A percentile compares a stretch with the other conserved stretches of the same genome.
phyloP scores from a whole-genome alignment of 2,113 vertebrate genomes.

The Kryptolebias marmoratus region DNA sequence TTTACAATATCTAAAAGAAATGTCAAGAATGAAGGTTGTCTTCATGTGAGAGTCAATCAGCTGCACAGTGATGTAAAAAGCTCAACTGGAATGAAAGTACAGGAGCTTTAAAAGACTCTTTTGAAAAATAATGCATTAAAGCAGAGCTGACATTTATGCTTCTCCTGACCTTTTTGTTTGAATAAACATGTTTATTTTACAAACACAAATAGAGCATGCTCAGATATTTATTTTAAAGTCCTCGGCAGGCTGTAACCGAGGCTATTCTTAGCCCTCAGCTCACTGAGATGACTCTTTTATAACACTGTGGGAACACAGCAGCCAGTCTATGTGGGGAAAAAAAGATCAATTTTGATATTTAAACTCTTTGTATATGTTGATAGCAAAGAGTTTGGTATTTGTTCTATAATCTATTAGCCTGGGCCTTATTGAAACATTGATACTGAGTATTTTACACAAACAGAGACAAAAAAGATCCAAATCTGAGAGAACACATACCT shows the following conservation, averaged over 20 bases:
- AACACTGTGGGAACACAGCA: not conserved
- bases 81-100: not conserved
- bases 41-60: not conserved
- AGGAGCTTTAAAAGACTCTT: not conserved
- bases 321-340: not conserved
- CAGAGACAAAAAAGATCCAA: not conserved
- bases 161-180: constrained; percentile 25
- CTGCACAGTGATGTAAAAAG: not conserved
- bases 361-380: not conserved
- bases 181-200: constrained; percentile 10
- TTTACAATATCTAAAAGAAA: not conserved
- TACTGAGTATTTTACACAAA: not conserved
- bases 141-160: constrained; percentile 6
- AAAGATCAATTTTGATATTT: not conserved
- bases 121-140: not conserved
- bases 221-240: constrained; percentile 1
- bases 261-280: constrained; percentile 17
- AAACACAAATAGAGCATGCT: not conserved
- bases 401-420: not conserved
- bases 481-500: not conserved
- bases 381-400: not conserved
- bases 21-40: not conserved
- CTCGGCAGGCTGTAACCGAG: constrained; percentile 8
- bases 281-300: not conserved
- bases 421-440: not conserved